Percentiles rank a stretch among this genome's conserved stretches.
Conservation (phyloP, 2,888 invertebrate genomes). For the Xestoiulus laeticollis region DNA sequence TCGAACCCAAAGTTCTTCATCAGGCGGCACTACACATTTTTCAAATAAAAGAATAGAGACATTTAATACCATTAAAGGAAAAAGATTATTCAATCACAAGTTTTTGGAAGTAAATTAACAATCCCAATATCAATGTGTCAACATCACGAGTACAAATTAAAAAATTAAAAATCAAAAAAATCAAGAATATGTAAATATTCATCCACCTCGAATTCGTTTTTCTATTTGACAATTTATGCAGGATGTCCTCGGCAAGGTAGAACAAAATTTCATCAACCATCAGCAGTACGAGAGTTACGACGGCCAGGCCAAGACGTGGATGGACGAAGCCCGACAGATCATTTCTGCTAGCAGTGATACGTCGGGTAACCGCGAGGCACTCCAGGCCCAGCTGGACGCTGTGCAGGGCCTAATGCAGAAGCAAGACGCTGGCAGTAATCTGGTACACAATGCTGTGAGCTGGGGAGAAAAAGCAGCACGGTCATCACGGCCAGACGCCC, state of each 20-base stretch:
- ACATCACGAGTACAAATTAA: too few relatives aligned
- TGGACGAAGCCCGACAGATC: slow-evolving; percentile 83
- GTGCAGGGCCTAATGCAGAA: slow-evolving; percentile 79
- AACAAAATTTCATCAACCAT: slow-evolving; percentile 87
- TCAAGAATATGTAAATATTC: too few relatives aligned
- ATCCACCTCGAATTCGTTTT: too few relatives aligned
- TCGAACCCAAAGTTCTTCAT: too few relatives aligned
- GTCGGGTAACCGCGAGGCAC: slow-evolving; percentile 80
- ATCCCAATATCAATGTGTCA: too few relatives aligned
- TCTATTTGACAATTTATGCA: too few relatives aligned
- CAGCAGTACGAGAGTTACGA: slow-evolving; percentile 80
- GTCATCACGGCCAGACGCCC: slow-evolving; percentile 87
- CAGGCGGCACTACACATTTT: too few relatives aligned
- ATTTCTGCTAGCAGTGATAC: slow-evolving; percentile 83
- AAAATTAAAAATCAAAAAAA: too few relatives aligned
- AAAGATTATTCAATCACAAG: too few relatives aligned
- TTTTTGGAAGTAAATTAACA: too few relatives aligned
- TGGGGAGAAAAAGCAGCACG: slow-evolving; percentile 89
- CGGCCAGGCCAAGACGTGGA: slow-evolving; percentile 82
- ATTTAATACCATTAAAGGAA: too few relatives aligned
- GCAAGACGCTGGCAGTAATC: slow-evolving; percentile 86
- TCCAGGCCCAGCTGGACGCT: slow-evolving; percentile 80
- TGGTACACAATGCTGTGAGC: slow-evolving; percentile 86
- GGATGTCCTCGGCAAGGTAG: slow-evolving; percentile 89
- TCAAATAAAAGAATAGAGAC: too few relatives aligned